These are phyloP conservation scores for Cheirogaleus medius DNA, from an alignment of 2,113 vertebrate genomes.

Conservation along the genomic window DNA sequence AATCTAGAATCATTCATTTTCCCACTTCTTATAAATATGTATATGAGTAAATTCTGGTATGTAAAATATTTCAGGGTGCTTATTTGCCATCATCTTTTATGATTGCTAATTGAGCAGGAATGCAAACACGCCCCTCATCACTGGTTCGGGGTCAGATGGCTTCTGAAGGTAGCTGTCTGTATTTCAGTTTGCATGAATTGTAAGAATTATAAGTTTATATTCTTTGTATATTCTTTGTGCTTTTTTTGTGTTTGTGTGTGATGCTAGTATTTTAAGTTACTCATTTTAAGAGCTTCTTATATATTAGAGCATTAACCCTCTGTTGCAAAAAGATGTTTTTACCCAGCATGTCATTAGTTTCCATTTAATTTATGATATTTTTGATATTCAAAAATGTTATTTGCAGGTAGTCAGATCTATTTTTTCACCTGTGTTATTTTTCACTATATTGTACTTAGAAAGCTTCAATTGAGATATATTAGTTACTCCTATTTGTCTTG, in stretches of 20 bases:
- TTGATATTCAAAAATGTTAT: background rate
- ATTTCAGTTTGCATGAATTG: background rate
- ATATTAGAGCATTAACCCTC: background rate
- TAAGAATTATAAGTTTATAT: background rate
- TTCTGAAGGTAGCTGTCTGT: background rate
- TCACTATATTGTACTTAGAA: background rate
- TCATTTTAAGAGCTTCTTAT: background rate
- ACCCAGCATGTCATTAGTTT: background rate
- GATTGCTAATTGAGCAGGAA: background rate
- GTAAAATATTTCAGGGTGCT: background rate
- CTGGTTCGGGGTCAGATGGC: background rate
- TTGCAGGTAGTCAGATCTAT: background rate
- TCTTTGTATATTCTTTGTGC: background rate
- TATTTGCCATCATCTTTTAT: background rate
- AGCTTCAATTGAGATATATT: background rate
- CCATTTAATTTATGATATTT: background rate
- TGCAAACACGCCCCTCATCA: background rate
- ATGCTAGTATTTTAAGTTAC: background rate
- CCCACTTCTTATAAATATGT: background rate
- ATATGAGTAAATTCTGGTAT: background rate
- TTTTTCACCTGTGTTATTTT: background rate
- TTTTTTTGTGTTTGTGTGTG: background rate
- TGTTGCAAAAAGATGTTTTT: background rate
- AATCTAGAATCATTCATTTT: background rate
- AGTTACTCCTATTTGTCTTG: background rate